A percentile compares a stretch with the other conserved stretches of the same genome.
phyloP scores from a whole-genome alignment of 2,797 vertebrate species.

The Ammospiza maritima region DNA sequence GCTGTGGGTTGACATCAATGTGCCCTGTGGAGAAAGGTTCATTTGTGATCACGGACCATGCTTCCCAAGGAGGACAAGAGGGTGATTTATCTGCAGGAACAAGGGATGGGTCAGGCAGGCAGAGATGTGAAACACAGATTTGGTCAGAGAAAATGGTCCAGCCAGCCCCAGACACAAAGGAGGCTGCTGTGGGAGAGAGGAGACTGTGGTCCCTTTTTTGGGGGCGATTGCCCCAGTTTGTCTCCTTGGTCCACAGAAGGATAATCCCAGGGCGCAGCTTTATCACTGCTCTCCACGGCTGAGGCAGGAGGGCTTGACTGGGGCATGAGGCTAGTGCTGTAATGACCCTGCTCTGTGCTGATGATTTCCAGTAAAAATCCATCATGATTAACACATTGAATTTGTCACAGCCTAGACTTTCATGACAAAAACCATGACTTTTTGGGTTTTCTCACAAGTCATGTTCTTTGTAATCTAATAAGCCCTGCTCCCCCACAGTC shows the following conservation, averaged over 20 bases:
- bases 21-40: not conserved
- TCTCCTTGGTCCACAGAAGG: not conserved
- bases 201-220: not conserved
- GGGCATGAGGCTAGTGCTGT: not conserved
- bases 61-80: constrained; percentile 46
- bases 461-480: constrained; percentile 66
- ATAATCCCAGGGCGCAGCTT: not conserved
- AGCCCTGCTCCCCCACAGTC: constrained; percentile 13
- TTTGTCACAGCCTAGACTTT: constrained; percentile 53
- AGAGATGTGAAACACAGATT: not conserved
- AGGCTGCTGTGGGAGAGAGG: not conserved
- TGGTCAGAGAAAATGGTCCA: not conserved
- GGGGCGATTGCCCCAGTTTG: not conserved
- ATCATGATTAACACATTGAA: constrained; percentile 45
- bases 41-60: not conserved
- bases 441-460: constrained; percentile 60
- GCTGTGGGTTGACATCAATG: not conserved
- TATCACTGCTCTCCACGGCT: not conserved
- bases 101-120: constrained; percentile 14
- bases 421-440: constrained; percentile 66
- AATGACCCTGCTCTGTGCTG: not conserved
- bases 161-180: not conserved
- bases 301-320: not conserved
- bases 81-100: constrained; percentile 44
- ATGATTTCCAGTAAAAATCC: constrained; percentile 59